A percentile compares a stretch with the other conserved stretches of the same genome.
Conservation (phyloP, 1,140 invertebrate species). For the Lepidurus apus region DNA sequence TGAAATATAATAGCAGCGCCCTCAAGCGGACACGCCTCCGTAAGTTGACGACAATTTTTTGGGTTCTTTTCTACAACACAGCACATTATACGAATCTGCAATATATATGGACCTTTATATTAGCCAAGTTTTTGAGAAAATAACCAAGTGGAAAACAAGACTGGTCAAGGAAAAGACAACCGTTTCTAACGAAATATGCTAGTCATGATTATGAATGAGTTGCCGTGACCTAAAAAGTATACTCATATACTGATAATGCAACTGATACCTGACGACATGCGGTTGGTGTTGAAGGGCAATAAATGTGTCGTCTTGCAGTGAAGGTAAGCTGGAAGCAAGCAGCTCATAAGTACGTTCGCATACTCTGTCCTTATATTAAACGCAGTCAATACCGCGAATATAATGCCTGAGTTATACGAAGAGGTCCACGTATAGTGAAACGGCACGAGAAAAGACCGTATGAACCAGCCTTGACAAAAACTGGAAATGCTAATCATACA, state of each 20-base stretch:
- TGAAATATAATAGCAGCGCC: too few relatives aligned
- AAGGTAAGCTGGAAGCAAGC: neutral
- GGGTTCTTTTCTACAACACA: too few relatives aligned
- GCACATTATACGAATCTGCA: too few relatives aligned
- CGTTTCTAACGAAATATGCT: neutral
- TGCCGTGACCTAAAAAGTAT: constrained; percentile 18
- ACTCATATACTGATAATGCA: neutral
- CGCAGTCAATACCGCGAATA: neutral
- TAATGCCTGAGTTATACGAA: neutral
- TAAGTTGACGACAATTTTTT: too few relatives aligned
- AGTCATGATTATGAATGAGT: constrained; percentile 1
- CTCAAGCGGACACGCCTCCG: too few relatives aligned
- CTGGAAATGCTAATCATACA: constrained; percentile 22
- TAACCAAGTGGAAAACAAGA: neutral
- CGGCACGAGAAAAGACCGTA: neutral
- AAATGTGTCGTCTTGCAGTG: neutral
- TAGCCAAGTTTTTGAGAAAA: neutral
- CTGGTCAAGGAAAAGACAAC: constrained; percentile 12
- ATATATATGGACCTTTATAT: neutral
- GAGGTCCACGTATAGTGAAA: neutral
- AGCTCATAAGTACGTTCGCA: neutral
- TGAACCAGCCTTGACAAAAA: neutral
- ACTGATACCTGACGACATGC: constrained; percentile 6
- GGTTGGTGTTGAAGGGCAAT: constrained; percentile 2
- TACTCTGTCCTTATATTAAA: neutral